Evolutionary conservation across 2,797 vertebrate species (phyloP), one percentile per base, ranked within the genome.

Genomic region (Typhlichthys eigenmanni): DNA sequence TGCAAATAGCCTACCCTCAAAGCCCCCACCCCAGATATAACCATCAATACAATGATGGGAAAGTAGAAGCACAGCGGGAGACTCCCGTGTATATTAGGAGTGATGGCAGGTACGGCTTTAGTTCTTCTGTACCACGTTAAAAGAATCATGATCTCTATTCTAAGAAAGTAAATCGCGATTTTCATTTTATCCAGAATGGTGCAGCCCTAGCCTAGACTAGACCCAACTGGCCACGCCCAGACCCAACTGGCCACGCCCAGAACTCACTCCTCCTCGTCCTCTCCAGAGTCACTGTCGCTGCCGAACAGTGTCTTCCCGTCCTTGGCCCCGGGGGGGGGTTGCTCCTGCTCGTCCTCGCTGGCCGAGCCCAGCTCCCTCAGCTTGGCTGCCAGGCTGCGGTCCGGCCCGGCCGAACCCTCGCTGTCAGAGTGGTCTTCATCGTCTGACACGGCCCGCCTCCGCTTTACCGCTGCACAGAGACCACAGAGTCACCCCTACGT

Each of bases 191-290:
- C 24, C 24, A 24, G 24, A 24, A 24, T 24, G 3, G 3, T 24
- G 24, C 24, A 24, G 24, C 24, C 24, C 24, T 24, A 24, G 24
- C 24, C 24, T 3, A 3, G 24, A 3, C 24, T 4, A 24, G 24
- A 24, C 24, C 47, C 47, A 9, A 11, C 47, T 12, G 7, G 13
- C 11, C 4, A 4, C 47, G 12, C 16, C 16, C 11, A 17, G 11
- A 53, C 51, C 14, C 16, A 52, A 16, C 16, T 9, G 45, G 45
- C 13, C n/a, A 8, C 29, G 11, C 13, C 2, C 6, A 47, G 52
- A 64, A 93, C 97, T 95, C 86, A 99, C 97, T 99, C 96, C 84
- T 98, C 95, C 69, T 95, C 95, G 53, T 96, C 95, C 11, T 91
- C 95, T 14, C 82, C 91, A 0, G 96, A 98, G 14, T 99, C 97